Percentiles rank a stretch among this genome's conserved stretches.
These are phyloP conservation scores for Syrmaticus mikado DNA, from an alignment of 2,113 vertebrate species.

Conservation along the genomic window DNA sequence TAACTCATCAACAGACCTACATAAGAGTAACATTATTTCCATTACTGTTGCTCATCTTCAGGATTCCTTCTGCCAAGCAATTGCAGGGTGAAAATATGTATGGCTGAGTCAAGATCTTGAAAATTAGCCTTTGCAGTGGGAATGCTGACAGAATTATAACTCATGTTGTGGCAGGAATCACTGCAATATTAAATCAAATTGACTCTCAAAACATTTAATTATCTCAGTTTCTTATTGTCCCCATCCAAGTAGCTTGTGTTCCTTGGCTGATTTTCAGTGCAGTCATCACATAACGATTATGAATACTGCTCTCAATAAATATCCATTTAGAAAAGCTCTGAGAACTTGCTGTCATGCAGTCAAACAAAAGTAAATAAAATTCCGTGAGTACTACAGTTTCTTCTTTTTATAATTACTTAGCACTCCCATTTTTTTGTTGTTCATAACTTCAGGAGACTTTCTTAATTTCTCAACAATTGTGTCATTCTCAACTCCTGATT, in stretches of 20 bases:
- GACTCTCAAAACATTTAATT: neutral
- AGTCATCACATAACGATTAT: neutral
- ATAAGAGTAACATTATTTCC: neutral
- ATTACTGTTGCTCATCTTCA: neutral
- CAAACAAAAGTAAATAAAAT: neutral
- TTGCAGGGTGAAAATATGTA: neutral
- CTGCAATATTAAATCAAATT: neutral
- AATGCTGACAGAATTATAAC: neutral
- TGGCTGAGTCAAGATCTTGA: neutral
- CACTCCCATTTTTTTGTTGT: rapidly evolving
- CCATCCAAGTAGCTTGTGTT: neutral
- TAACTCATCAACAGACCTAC: neutral
- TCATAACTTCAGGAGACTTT: neutral
- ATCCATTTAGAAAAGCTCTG: neutral
- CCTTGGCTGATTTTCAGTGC: neutral
- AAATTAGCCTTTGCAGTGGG: neutral
- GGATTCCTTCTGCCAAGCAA: neutral
- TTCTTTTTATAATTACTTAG: neutral
- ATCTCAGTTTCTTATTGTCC: neutral
- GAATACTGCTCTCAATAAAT: neutral
- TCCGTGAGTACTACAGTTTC: neutral
- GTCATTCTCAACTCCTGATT: neutral
- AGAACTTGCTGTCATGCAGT: neutral
- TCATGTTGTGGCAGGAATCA: neutral
- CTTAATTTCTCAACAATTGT: neutral